Evolutionary conservation across 2,797 vertebrate genomes (phyloP).

Genomic region (Vespertilio murinus): DNA sequence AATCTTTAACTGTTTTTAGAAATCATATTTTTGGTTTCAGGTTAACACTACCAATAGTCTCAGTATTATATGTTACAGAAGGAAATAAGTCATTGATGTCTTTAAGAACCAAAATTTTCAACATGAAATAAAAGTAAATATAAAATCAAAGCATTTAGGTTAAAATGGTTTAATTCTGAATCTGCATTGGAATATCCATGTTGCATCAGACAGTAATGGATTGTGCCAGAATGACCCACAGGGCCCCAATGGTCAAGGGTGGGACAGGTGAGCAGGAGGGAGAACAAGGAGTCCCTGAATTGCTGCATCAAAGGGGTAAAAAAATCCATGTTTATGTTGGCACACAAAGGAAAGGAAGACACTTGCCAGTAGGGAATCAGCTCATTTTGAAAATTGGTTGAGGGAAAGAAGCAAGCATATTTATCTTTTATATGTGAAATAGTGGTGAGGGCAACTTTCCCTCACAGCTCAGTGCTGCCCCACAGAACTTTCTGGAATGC

Average conservation of each 20-base stretch:
- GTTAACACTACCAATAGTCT: not conserved
- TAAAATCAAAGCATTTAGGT: conserved; percentile 13
- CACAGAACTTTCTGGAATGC: not conserved
- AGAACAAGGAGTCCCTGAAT: not conserved
- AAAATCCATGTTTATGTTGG: not conserved
- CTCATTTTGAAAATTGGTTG: not conserved
- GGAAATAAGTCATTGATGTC: not conserved
- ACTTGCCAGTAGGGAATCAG: not conserved
- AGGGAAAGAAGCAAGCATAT: not conserved
- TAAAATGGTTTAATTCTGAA: conserved; percentile 22
- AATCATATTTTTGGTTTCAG: conserved; percentile 32
- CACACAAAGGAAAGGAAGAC: not conserved
- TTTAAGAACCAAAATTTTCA: conserved; percentile 16
- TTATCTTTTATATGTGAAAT: not conserved
- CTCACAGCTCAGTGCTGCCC: not conserved
- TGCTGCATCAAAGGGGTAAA: not conserved
- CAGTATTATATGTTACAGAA: not conserved
- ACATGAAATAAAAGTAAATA: not conserved
- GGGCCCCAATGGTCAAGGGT: not conserved
- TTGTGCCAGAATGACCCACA: not conserved
- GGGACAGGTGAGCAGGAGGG: not conserved
- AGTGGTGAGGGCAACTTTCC: not conserved
- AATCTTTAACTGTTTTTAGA: not conserved
- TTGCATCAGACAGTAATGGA: not conserved
- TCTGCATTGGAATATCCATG: not conserved